These are phyloP conservation scores for Perizoma affinitatum DNA, from an alignment of 2,888 invertebrate species.

Conservation along the genomic window DNA sequence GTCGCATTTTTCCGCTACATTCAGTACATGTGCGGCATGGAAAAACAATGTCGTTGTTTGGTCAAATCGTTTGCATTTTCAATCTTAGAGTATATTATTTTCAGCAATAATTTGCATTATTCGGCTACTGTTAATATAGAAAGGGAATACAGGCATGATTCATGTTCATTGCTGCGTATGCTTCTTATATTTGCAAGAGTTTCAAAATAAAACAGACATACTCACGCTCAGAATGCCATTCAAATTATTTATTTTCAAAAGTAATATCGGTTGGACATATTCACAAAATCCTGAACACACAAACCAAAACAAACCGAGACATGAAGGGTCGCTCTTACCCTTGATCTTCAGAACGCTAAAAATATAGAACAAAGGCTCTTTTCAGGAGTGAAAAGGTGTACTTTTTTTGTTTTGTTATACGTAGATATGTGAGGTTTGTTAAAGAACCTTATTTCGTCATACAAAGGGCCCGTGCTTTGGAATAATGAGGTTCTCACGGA, in stretches of 20 bases:
- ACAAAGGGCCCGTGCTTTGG: conserved; percentile 79
- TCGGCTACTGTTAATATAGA: background rate
- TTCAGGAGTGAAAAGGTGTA: conserved; percentile 45
- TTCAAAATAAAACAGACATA: too few species aligned
- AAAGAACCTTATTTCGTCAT: conserved; percentile 80
- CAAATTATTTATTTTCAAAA: too few species aligned
- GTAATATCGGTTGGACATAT: too few species aligned
- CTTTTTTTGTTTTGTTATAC: conserved; percentile 46
- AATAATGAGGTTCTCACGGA: conserved; percentile 77
- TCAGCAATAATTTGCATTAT: background rate
- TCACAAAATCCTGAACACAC: conserved; percentile 13
- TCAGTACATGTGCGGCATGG: conserved; percentile 47
- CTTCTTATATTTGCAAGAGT: too few species aligned
- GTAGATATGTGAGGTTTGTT: conserved; percentile 77
- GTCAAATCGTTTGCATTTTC: conserved; percentile 12
- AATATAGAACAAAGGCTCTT: conserved; percentile 44
- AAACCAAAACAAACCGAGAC: conserved; percentile 32
- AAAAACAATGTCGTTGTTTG: conserved; percentile 41
- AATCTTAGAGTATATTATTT: background rate
- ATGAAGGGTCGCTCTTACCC: conserved; percentile 32
- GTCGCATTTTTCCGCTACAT: conserved; percentile 48
- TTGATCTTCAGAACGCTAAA: conserved; percentile 39
- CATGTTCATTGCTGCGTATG: too few species aligned
- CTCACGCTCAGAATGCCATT: too few species aligned
- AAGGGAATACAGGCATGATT: too few species aligned